These are phyloP conservation scores for Zeus faber DNA, from an alignment of 2,113 vertebrate species.

Conservation along the genomic window DNA sequence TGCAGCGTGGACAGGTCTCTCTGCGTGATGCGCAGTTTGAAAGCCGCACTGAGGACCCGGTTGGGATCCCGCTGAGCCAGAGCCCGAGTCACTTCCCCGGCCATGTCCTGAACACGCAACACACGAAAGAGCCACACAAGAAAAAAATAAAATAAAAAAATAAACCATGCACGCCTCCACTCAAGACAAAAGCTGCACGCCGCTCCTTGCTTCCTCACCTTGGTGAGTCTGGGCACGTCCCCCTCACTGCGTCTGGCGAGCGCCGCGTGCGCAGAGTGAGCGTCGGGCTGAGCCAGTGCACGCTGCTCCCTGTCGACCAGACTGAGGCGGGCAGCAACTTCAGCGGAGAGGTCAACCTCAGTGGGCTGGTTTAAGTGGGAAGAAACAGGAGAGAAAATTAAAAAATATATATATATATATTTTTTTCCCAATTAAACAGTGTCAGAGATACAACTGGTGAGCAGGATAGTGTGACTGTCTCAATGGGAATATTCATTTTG, in stretches of 20 bases:
- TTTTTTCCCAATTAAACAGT: no score
- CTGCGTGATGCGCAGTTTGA: slow-evolving; percentile 86
- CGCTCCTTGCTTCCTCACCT: slow-evolving; percentile 47
- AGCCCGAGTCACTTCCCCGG: slow-evolving; percentile 76
- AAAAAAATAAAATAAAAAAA: not conserved
- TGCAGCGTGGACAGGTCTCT: slow-evolving; percentile 84
- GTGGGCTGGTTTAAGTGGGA: slow-evolving; percentile 57
- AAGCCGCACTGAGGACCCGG: slow-evolving; percentile 84
- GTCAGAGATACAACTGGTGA: not conserved
- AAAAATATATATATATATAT: no score
- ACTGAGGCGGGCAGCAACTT: slow-evolving; percentile 82
- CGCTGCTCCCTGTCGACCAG: slow-evolving; percentile 71
- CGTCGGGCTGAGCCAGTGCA: slow-evolving; percentile 41
- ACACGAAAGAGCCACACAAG: not conserved
- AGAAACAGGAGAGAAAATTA: slow-evolving; percentile 6
- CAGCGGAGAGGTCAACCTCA: slow-evolving; percentile 82
- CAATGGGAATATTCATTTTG: not conserved
- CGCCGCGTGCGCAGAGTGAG: slow-evolving; percentile 42
- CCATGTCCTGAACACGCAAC: slow-evolving; percentile 81
- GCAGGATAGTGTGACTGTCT: not conserved
- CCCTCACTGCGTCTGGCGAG: slow-evolving; percentile 63
- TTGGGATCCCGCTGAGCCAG: slow-evolving; percentile 73
- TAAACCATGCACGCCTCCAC: not conserved
- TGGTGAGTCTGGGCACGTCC: slow-evolving; percentile 75
- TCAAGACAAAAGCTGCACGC: not conserved